Base-by-base conservation (phyloP, 92 coral and sea anemone species). In the Palythoa grandiflora region DNA sequence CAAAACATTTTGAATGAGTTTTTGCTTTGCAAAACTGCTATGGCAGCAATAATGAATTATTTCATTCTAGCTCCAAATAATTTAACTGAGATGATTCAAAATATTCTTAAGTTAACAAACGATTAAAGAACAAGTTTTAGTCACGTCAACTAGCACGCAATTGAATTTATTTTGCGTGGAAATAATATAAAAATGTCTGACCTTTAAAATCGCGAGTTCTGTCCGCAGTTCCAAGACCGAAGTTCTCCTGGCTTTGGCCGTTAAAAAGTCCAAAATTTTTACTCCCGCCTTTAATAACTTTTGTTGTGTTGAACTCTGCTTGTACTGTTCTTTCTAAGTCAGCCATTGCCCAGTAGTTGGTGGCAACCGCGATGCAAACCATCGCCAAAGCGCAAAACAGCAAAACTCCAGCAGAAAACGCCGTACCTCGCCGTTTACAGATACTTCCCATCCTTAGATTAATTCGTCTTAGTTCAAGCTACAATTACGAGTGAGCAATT, bases 181-280 rank as follows among this genome's bases (percentile, higher is more conserved):
- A 61, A 61, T 61, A 15, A 15, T 61, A 5, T 61, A 3, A 61
- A 61, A 73, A 4, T 15, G 13, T 48, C 80, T 52, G n/a, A 66
- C 89, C 77, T 86, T 77, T 81, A 90, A 95, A 95, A 60, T 51
- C 79, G 35, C 94, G 94, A 51, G 83, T 71, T 71, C 98, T 87
- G 68, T 80, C 80, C 37, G 96, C 92, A 14, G 68, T 54, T 5
- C 98, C 98, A 28, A 95, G 93, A 52, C 98, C 98, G 65, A 84
- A 93, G 38, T 91, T 84, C 59, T 89, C 75, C 14, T 88, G 57
- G 75, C 91, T 86, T 1, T 65, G 66, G 14, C 98, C 98, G 51
- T 90, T 72, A 60, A 94, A 95, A 89, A 95, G 83, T 55, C 98
- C 98, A 53, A 95, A 95, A n/a, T 79, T 85, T 80, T 95, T 95